Conservation (phyloP, 2,888 invertebrate genomes). For the Xestia ashworthii region DNA sequence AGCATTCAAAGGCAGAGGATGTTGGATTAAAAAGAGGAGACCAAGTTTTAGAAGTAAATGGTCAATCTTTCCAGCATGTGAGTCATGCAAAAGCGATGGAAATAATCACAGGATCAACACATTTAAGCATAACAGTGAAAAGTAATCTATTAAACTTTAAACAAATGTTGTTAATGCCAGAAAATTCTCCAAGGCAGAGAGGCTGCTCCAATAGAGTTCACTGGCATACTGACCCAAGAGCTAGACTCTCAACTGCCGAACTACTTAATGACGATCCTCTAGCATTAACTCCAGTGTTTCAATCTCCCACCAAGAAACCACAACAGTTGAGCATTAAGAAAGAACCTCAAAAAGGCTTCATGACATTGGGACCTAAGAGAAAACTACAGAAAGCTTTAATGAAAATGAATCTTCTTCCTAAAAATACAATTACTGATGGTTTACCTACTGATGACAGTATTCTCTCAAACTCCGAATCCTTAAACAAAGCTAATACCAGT, state of each 20-base stretch:
- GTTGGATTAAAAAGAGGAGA: slow-evolving; percentile 99
- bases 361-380: slow-evolving; percentile 97
- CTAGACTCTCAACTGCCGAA: slow-evolving; percentile 95
- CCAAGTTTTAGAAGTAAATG: slow-evolving; percentile 99
- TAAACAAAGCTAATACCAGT: slow-evolving; percentile 86
- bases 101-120: slow-evolving; percentile 97
- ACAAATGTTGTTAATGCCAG: slow-evolving; percentile 93
- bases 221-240: slow-evolving; percentile 93
- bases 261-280: slow-evolving; percentile 89
- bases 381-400: slow-evolving; percentile 96
- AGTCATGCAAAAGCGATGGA: slow-evolving; percentile 97
- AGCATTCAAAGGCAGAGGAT: slow-evolving; percentile 98
- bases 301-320: slow-evolving; percentile 89
- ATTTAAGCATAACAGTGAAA: slow-evolving; percentile 98
- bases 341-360: slow-evolving; percentile 94
- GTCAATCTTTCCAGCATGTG: slow-evolving; percentile 98
- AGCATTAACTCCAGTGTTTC: slow-evolving; percentile 87
- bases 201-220: slow-evolving; percentile 92
- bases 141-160: slow-evolving; percentile 98
- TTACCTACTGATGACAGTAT: slow-evolving; percentile 93
- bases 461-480: slow-evolving; percentile 90
- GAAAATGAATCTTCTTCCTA: slow-evolving; percentile 97
- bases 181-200: slow-evolving; percentile 95
- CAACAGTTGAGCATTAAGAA: slow-evolving; percentile 91
- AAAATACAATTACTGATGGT: slow-evolving; percentile 94